Conservation (phyloP, 2,113 vertebrate species). For the Syrrhaptes paradoxus region DNA sequence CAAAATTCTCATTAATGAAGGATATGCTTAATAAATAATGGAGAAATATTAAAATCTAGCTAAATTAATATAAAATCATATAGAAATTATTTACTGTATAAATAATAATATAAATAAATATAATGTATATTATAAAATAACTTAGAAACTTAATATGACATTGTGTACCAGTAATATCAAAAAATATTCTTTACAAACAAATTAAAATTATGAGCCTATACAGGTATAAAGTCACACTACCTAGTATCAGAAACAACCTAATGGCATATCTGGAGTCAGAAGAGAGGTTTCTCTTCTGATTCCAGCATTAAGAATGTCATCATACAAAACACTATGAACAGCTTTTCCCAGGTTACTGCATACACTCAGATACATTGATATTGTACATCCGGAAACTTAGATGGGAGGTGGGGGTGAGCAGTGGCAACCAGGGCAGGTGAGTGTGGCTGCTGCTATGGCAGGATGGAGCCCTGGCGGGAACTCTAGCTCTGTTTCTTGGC, state of each 20-base stretch:
- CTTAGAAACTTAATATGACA: not conserved
- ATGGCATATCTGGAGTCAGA: not conserved
- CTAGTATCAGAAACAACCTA: not conserved
- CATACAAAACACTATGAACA: not conserved
- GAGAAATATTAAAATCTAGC: not conserved
- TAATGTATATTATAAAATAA: not conserved
- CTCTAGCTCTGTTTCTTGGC: not conserved
- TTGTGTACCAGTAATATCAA: not conserved
- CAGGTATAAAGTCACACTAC: not conserved
- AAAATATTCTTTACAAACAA: not conserved
- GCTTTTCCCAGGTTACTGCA: not conserved
- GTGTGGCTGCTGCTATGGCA: not conserved
- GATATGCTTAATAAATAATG: not conserved
- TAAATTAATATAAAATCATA: not conserved
- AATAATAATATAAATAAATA: not conserved
- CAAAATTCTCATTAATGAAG: not conserved
- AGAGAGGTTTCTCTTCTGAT: not conserved
- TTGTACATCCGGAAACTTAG: not conserved
- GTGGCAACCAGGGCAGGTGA: fast-evolving
- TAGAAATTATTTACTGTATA: not conserved
- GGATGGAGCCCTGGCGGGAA: not conserved
- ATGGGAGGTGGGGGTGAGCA: too few species aligned
- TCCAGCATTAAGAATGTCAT: not conserved
- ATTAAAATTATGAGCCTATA: not conserved
- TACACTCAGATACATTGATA: not conserved